These are phyloP conservation scores for Tachina lurida DNA, from an alignment of 2,888 invertebrate genomes.

Conservation along the genomic window DNA sequence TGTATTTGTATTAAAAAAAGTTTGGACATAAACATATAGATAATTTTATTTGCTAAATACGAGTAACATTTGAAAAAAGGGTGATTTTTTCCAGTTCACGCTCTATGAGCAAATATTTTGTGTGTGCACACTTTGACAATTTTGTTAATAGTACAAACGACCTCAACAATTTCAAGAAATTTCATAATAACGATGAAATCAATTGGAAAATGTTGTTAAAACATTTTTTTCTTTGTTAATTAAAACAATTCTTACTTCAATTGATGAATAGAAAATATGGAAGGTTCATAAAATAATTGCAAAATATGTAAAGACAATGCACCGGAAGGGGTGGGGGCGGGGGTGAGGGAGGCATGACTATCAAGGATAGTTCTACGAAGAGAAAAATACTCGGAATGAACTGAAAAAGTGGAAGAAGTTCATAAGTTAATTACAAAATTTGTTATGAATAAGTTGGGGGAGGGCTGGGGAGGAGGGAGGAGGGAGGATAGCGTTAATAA, in stretches of 20 bases:
- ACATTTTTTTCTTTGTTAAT: neutral
- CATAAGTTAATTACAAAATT: too few relatives aligned
- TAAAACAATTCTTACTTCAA: neutral
- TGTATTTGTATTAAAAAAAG: neutral
- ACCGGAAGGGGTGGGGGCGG: too few relatives aligned
- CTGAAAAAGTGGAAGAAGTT: too few relatives aligned
- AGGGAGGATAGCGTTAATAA: too few relatives aligned
- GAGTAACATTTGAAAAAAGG: neutral
- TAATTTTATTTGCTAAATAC: conserved; percentile 2
- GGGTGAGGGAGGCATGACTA: too few relatives aligned
- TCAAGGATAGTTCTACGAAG: too few relatives aligned
- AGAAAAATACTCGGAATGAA: too few relatives aligned
- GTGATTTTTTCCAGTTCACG: neutral
- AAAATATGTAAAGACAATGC: too few relatives aligned
- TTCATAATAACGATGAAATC: neutral
- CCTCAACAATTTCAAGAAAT: neutral
- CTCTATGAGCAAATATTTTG: neutral
- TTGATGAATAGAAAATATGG: neutral
- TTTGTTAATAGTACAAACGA: neutral
- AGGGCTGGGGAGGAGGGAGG: too few relatives aligned
- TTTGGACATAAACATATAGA: conserved; percentile 2
- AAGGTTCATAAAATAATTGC: too few relatives aligned
- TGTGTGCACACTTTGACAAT: neutral
- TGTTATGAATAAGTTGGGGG: too few relatives aligned
- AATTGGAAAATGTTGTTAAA: neutral